phyloP scores from a whole-genome alignment of 2,888 invertebrate species.

The Ophion ventricosus region DNA sequence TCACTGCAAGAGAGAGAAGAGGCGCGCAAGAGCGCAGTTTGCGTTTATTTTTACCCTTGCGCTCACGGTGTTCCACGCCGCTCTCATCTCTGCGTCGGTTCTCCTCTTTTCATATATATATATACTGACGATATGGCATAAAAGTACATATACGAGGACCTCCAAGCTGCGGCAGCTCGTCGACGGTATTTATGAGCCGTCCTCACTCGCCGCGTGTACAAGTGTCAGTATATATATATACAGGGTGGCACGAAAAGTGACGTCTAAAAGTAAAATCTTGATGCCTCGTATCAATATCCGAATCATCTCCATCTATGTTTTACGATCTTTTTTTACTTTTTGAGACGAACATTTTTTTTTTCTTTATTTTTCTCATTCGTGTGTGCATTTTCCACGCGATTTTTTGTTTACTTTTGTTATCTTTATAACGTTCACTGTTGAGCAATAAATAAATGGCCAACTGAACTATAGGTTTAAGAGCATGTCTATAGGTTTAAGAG shows the following conservation, averaged over 20 bases:
- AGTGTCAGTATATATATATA: background rate
- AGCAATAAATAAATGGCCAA: too few species aligned
- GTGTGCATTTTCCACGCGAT: too few species aligned
- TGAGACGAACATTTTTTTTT: background rate
- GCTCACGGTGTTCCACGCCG: constrained; percentile 62
- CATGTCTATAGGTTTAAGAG: too few species aligned
- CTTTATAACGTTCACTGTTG: too few species aligned
- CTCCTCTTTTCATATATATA: constrained; percentile 42
- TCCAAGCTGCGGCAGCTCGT: constrained; percentile 60
- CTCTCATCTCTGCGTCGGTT: constrained; percentile 61
- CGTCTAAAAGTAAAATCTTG: background rate
- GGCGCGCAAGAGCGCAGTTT: constrained; percentile 41
- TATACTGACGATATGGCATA: constrained; percentile 43
- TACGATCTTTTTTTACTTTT: background rate
- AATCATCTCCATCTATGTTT: too few species aligned
- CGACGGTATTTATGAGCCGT: constrained; percentile 77
- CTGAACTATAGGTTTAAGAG: too few species aligned
- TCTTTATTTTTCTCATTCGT: too few species aligned
- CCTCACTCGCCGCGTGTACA: constrained; percentile 57
- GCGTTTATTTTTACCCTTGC: constrained; percentile 28
- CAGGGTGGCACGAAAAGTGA: constrained; percentile 35
- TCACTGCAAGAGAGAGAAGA: constrained; percentile 49
- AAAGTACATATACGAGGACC: constrained; percentile 48
- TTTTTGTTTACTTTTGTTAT: too few species aligned
- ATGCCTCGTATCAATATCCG: too few species aligned